phyloP scores from a whole-genome alignment of 2,797 vertebrate species.

The Melanotaenia boesemani region DNA sequence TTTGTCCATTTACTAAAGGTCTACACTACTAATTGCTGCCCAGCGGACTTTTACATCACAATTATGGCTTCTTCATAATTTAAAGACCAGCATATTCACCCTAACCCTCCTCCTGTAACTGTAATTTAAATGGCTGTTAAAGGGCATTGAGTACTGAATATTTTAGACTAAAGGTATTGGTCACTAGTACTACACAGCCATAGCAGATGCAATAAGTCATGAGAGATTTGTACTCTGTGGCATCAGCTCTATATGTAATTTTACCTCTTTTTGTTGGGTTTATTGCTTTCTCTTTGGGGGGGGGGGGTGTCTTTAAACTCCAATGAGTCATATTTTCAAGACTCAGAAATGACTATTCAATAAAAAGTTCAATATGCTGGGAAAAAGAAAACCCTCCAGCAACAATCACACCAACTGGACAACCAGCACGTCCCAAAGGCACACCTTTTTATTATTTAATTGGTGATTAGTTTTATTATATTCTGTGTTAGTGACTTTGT shows the following conservation, averaged over 20 bases:
- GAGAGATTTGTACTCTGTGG: not conserved
- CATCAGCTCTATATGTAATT: not conserved
- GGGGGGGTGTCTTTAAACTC: not conserved
- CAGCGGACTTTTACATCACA: constrained; percentile 1
- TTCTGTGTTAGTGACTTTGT: not conserved
- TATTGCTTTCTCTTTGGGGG: not conserved
- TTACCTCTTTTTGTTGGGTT: not conserved
- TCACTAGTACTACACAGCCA: not conserved
- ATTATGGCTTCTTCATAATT: not conserved
- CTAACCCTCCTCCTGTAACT: not conserved
- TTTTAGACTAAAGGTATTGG: not conserved
- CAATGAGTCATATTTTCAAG: not conserved
- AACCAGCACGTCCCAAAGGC: not conserved
- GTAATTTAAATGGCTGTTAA: not conserved
- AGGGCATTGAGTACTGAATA: not conserved
- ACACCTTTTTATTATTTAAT: no score
- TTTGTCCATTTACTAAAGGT: constrained; percentile 21
- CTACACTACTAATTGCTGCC: constrained; percentile 12
- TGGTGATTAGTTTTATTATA: not conserved
- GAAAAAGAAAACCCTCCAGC: not conserved
- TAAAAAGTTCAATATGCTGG: not conserved
- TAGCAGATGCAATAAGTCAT: not conserved
- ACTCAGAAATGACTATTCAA: not conserved
- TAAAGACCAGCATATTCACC: not conserved
- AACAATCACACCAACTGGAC: not conserved